Base-by-base conservation (phyloP, 1,140 invertebrate genomes). In the Drosophila kepulauana region DNA sequence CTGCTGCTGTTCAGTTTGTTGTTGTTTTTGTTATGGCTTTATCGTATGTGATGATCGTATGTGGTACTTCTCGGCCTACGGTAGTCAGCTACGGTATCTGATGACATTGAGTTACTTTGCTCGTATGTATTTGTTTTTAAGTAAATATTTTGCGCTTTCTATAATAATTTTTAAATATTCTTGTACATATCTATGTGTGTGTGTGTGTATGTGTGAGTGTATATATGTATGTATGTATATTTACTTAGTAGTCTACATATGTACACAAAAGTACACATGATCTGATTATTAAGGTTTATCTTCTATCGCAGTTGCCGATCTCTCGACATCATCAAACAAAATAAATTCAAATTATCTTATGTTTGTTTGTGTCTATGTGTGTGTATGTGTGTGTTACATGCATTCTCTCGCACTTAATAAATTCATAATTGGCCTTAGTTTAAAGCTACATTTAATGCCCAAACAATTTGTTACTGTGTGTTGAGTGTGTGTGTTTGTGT, bases 221-320 rank as follows among this genome's bases (percentile, higher is more conserved):
- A 6, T 76, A 52, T 66, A 57, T 84, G 64, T 38, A 8, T 10
- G 46, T 41, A n/a, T 76, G 59, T 66, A 57, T 86, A 62, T 71
- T 65, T 51, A 41, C n/a, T 81, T 59, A 72, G 61, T 72, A 57
- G 72, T 79, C 71, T 82, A 52, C 33, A 43, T 64, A 81, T 69
- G 77, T 84, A 82, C 75, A 81, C 61, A 81, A 64, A 78, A 81
- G 75, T 82, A 79, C 71, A 82, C 65, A 79, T 69, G 62, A 74
- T 66, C 46, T 49, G 30, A 28, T 62, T 16, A 48, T 62, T 16
- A 48, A 46, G 45, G 25, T 62, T 48, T 30, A n/a, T 43, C 38
- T 41, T 20, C 38, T 16, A 61, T 45, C 58, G 45, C 16, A 58
- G 16, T 13, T 54, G 20, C 25, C 16, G 7, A 52, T 28, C n/a